phyloP scores from a whole-genome alignment of 2,113 vertebrate species.

The Mirounga angustirostris region DNA sequence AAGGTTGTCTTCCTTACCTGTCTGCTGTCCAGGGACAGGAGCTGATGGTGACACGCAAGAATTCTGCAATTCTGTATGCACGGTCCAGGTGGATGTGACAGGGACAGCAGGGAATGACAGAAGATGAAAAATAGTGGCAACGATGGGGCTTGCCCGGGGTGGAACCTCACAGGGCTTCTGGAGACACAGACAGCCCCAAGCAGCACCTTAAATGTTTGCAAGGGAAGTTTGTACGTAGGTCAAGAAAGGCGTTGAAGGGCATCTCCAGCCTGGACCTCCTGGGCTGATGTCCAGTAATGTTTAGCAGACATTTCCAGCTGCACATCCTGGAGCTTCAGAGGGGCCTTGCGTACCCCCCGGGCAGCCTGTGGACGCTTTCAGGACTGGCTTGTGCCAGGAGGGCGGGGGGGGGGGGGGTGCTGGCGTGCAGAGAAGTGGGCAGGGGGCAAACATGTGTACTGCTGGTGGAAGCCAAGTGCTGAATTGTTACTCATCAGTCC shows the following conservation, averaged over 20 bases:
- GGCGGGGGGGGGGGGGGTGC: no score
- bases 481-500: no score
- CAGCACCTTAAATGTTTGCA: not conserved
- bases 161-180: not conserved
- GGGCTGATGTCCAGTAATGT: not conserved
- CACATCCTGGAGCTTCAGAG: not conserved
- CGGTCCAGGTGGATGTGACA: not conserved
- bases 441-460: not conserved
- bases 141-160: no score
- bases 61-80: no score
- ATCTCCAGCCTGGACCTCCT: not conserved
- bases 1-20: not conserved
- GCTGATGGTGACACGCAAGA: not conserved
- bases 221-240: accelerated
- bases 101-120: not conserved
- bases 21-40: not conserved
- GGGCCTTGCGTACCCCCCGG: not conserved
- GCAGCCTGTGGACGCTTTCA: not conserved
- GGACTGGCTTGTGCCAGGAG: not conserved
- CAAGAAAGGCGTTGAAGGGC: not conserved
- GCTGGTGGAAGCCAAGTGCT: not conserved
- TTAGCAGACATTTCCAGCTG: not conserved
- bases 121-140: not conserved
- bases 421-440: not conserved
- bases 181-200: not conserved